These are phyloP conservation scores for Orchestia grillus DNA, from an alignment of 1,140 invertebrate genomes.

Conservation along the genomic window DNA sequence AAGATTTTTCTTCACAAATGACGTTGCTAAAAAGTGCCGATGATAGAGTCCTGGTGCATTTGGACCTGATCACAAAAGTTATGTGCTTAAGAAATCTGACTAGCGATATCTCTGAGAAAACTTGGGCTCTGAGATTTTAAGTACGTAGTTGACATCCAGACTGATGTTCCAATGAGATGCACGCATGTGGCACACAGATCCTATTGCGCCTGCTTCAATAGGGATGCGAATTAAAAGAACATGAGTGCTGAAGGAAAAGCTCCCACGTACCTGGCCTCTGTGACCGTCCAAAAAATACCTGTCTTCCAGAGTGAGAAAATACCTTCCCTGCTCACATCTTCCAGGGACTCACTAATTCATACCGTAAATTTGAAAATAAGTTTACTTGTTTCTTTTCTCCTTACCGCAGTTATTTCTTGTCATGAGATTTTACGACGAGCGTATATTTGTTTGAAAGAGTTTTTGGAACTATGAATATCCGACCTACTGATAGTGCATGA, in stretches of 20 bases:
- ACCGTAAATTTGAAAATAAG: background rate
- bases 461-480: no score
- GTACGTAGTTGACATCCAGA: background rate
- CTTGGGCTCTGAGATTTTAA: background rate
- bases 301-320: background rate
- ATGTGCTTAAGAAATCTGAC: background rate
- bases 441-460: no score
- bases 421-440: no score
- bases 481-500: no score
- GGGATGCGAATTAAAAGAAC: no score
- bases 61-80: background rate
- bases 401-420: no score
- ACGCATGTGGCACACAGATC: no score
- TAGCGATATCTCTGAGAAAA: background rate
- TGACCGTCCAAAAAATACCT: no score
- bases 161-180: background rate
- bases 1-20: background rate
- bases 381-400: no score
- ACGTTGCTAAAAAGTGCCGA: background rate
- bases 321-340: background rate
- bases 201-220: no score
- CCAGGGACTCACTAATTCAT: background rate
- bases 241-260: no score
- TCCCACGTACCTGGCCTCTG: no score
- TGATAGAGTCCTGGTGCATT: background rate